Conservation (phyloP, 2,113 vertebrate genomes). For the Pitta sordida region DNA sequence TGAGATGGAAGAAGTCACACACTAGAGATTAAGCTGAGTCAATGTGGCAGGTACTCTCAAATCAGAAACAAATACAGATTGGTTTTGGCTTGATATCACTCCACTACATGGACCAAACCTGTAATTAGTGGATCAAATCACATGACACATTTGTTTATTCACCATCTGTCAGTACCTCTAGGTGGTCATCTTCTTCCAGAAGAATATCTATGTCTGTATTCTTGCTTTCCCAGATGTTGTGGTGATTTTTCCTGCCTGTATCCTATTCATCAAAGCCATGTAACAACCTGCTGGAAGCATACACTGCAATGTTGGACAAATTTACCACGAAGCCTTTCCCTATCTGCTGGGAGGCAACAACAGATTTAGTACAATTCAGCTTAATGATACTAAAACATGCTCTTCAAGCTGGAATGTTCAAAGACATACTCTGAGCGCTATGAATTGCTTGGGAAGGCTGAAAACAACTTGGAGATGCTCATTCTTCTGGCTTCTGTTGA, state of each 20-base stretch:
- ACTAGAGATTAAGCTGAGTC: not conserved
- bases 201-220: not conserved
- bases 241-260: slow-evolving; percentile 28
- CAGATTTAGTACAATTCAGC: not conserved
- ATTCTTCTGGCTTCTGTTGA: not conserved
- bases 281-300: slow-evolving; percentile 19
- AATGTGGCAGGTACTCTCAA: not conserved
- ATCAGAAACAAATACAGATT: not conserved
- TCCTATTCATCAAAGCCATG: slow-evolving; percentile 49
- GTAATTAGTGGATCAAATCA: slow-evolving; percentile 13
- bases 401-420: slow-evolving; percentile 32
- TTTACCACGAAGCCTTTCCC: not conserved
- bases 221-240: slow-evolving; percentile 8
- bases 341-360: not conserved
- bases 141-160: slow-evolving; percentile 18
- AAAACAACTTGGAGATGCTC: not conserved
- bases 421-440: not conserved
- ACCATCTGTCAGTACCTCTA: slow-evolving; percentile 40
- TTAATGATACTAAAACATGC: not conserved
- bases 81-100: not conserved
- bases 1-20: not conserved
- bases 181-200: slow-evolving; percentile 23
- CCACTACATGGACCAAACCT: not conserved
- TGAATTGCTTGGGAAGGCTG: not conserved
- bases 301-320: slow-evolving; percentile 35